These are phyloP conservation scores for Eilema griseolum DNA, from an alignment of 2,888 invertebrate genomes.

Conservation along the genomic window DNA sequence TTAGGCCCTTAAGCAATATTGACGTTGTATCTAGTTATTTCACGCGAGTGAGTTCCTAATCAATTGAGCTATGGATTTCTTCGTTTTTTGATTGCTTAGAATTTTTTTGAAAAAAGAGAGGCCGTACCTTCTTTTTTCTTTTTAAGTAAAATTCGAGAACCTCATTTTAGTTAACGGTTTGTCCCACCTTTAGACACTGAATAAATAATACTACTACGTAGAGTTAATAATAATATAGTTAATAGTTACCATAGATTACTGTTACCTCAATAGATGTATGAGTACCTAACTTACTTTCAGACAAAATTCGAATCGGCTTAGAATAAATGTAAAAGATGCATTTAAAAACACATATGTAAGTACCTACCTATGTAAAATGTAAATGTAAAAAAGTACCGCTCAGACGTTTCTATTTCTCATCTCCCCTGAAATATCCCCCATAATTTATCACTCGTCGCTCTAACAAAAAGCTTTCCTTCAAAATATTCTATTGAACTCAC, in stretches of 20 bases:
- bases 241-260: background rate
- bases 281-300: background rate
- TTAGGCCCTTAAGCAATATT: slow-evolving; percentile 18
- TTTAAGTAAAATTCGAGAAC: no score
- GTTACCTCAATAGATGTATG: background rate
- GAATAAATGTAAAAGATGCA: background rate
- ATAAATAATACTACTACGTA: no score
- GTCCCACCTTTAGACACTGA: no score
- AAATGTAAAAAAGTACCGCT: background rate
- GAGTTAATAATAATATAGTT: no score
- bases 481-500: slow-evolving; percentile 23
- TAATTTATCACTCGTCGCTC: slow-evolving; percentile 21
- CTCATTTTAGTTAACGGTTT: no score
- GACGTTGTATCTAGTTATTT: slow-evolving; percentile 32
- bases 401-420: background rate
- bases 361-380: background rate
- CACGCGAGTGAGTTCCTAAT: slow-evolving; percentile 25
- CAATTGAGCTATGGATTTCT: slow-evolving; percentile 22
- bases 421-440: background rate
- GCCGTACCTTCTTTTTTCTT: no score
- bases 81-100: background rate
- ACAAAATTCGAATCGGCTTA: background rate
- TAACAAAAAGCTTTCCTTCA: slow-evolving; percentile 5
- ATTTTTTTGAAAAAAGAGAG: no score
- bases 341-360: background rate